phyloP scores from a whole-genome alignment of 1,140 invertebrate genomes.

The Scaptomyza pallida region DNA sequence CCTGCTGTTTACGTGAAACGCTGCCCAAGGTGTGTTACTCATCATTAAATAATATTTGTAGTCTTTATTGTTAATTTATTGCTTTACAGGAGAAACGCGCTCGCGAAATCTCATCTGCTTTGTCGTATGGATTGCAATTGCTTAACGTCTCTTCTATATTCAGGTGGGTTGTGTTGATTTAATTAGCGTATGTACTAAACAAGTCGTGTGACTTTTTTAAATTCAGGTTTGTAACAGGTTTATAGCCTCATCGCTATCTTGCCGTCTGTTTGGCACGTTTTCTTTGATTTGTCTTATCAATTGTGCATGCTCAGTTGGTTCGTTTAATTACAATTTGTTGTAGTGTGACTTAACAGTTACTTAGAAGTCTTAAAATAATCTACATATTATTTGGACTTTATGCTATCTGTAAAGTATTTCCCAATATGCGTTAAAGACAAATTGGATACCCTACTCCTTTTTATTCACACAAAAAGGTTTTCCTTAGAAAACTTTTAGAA shows the following conservation, averaged over 20 bases:
- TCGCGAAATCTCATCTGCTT: slow-evolving; percentile 85
- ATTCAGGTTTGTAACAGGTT: slow-evolving; percentile 41
- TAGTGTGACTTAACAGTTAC: slow-evolving; percentile 3
- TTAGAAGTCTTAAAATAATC: too few relatives aligned
- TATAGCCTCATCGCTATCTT: slow-evolving; percentile 33
- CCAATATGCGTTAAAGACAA: too few relatives aligned
- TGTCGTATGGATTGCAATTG: slow-evolving; percentile 88
- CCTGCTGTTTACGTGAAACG: slow-evolving; percentile 93
- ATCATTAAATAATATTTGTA: not conserved
- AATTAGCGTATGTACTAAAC: slow-evolving; percentile 50
- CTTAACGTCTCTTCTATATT: slow-evolving; percentile 85
- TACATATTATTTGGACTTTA: not conserved
- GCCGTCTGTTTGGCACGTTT: slow-evolving; percentile 35
- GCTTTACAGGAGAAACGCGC: slow-evolving; percentile 85
- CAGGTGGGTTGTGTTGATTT: slow-evolving; percentile 54
- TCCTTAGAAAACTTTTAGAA: too few relatives aligned
- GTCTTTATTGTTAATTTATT: slow-evolving; percentile 51
- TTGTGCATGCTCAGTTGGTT: not conserved
- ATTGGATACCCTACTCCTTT: not conserved
- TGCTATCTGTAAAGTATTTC: too few relatives aligned
- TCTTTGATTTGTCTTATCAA: slow-evolving; percentile 51
- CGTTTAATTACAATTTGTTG: slow-evolving; percentile 28
- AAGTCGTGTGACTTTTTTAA: slow-evolving; percentile 35
- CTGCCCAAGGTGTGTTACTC: slow-evolving; percentile 86
- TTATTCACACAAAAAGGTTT: too few relatives aligned